Conservation (phyloP, 1,140 invertebrate genomes). For the Bicyclus anynana region DNA sequence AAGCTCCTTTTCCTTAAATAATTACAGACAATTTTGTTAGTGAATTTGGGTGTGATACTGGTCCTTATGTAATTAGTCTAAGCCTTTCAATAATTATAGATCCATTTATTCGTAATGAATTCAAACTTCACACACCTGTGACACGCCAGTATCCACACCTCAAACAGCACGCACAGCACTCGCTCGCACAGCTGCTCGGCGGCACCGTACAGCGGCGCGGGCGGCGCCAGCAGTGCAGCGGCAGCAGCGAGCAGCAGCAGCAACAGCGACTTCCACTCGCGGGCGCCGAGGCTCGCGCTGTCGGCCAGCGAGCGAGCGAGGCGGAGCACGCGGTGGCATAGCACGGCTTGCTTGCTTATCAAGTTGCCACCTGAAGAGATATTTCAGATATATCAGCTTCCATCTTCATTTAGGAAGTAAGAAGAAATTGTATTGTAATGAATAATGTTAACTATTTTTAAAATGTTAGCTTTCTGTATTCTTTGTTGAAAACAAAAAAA, state of each 20-base stretch:
- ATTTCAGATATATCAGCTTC: neutral
- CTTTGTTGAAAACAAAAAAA: too few species aligned
- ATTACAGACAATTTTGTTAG: too few species aligned
- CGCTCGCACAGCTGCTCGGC: constrained; percentile 96
- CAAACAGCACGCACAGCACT: constrained; percentile 94
- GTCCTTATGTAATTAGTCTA: too few species aligned
- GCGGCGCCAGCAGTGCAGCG: constrained; percentile 93
- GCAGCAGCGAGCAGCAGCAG: constrained; percentile 95
- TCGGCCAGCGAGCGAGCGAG: constrained; percentile 93
- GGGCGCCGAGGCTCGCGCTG: constrained; percentile 87
- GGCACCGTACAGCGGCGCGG: constrained; percentile 94
- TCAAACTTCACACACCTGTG: too few species aligned
- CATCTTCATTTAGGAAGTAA: too few species aligned
- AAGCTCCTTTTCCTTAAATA: too few species aligned
- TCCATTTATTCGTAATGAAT: too few species aligned
- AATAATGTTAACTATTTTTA: too few species aligned
- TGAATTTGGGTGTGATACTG: too few species aligned
- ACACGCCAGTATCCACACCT: constrained; percentile 96
- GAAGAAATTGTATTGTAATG: too few species aligned
- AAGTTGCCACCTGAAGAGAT: constrained; percentile 84
- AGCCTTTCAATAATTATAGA: too few species aligned
- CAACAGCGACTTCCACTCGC: constrained; percentile 94
- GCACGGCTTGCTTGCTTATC: constrained; percentile 94
- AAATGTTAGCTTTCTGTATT: too few species aligned
- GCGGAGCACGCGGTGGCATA: constrained; percentile 95